phyloP scores from a whole-genome alignment of 2,113 vertebrate genomes.

The Dinomys branickii region DNA sequence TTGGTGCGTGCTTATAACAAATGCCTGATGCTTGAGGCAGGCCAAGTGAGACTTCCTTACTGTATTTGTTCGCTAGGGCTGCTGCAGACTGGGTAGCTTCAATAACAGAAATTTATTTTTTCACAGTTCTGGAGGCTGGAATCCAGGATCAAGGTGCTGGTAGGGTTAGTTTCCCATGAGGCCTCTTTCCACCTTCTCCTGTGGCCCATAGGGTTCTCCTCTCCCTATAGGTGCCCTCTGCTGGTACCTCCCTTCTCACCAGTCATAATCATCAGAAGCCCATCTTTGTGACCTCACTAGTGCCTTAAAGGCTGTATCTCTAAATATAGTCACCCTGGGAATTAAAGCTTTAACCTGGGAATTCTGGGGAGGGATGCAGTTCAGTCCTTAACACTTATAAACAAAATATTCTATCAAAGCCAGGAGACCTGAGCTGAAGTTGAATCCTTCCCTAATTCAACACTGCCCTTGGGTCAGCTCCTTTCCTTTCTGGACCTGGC shows the following conservation, averaged over 20 bases:
- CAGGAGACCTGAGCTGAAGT: background rate
- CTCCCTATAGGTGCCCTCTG: fast-evolving
- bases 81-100: background rate
- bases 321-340: background rate
- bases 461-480: background rate
- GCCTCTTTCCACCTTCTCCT: background rate
- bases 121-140: background rate
- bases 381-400: background rate
- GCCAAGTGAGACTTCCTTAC: background rate
- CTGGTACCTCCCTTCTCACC: background rate
- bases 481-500: background rate
- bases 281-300: background rate
- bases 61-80: background rate
- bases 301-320: background rate
- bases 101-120: background rate
- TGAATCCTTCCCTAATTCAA: background rate
- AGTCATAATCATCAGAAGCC: background rate
- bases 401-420: background rate
- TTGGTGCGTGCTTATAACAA: background rate
- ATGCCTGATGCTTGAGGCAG: background rate
- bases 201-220: background rate
- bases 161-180: background rate
- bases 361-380: background rate
- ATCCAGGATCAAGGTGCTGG: background rate
- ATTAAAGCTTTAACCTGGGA: background rate